phyloP scores from a whole-genome alignment of 2,888 invertebrate species.

The Lysandra coridon region DNA sequence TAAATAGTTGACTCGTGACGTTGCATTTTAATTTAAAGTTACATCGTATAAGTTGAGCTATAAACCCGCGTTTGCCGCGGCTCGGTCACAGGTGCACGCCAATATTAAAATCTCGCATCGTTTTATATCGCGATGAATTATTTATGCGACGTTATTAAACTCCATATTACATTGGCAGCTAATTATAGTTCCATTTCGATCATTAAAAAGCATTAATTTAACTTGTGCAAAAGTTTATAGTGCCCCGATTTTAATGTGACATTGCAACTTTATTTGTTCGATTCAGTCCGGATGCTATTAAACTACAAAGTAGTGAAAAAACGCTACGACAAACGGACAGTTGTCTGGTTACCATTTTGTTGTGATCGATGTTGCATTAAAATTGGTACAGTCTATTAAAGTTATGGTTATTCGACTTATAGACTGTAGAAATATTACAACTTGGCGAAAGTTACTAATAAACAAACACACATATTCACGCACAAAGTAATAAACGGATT shows the following conservation, averaged over 20 bases:
- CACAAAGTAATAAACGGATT: no score
- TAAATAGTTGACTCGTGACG: neutral
- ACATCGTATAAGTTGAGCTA: constrained; percentile 47
- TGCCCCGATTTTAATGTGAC: neutral
- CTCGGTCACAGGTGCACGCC: constrained; percentile 43
- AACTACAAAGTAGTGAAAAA: no score
- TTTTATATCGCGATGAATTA: constrained; percentile 38
- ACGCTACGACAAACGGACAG: no score
- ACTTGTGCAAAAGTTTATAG: neutral
- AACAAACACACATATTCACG: no score
- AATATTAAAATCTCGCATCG: constrained; percentile 46
- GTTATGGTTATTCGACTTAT: no score
- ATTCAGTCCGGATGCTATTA: no score
- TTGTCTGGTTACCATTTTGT: no score
- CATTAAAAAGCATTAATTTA: neutral
- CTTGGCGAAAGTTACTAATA: no score
- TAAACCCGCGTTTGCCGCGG: constrained; percentile 48
- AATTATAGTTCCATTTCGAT: neutral
- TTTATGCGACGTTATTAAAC: constrained; percentile 9
- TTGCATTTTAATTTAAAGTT: constrained; percentile 32
- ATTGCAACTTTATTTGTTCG: no score
- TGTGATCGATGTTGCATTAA: no score
- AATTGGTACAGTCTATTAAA: no score
- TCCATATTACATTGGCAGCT: neutral
- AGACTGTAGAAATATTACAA: no score